Evolutionary conservation across 2,113 vertebrate species (phyloP).

Genomic region (Salvator merianae): DNA sequence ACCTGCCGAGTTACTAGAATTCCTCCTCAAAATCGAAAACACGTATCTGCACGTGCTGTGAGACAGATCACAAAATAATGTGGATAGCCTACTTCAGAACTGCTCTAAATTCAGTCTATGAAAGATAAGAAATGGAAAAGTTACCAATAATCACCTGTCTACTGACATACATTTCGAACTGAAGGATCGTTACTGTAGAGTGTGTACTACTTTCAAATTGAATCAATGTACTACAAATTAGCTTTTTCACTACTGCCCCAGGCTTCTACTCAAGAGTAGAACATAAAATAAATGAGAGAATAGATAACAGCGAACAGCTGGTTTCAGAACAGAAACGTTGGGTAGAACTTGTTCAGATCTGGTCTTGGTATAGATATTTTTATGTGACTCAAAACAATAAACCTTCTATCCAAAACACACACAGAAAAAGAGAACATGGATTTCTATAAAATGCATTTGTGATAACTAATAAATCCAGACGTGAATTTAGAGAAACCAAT

Average conservation of each 20-base stretch:
- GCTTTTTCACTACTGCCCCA: neutral
- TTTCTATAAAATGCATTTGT: neutral
- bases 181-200: neutral
- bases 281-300: neutral
- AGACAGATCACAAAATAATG: constrained; percentile 7
- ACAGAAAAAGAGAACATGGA: neutral
- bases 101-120: neutral
- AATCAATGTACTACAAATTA: neutral
- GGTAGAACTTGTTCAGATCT: neutral
- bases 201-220: neutral
- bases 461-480: neutral
- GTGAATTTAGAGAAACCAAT: neutral
- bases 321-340: neutral
- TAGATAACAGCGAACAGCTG: neutral
- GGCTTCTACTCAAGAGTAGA: neutral
- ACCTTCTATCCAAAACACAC: neutral
- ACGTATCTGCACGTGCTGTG: neutral
- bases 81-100: neutral
- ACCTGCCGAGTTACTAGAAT: constrained; percentile 14
- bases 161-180: neutral
- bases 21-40: constrained; percentile 25
- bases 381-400: neutral
- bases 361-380: neutral
- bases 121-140: neutral
- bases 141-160: neutral